Percentiles rank a stretch among this genome's conserved stretches.
Conservation (phyloP, 1,140 invertebrate genomes). For the Druon quercuslanigerum region DNA sequence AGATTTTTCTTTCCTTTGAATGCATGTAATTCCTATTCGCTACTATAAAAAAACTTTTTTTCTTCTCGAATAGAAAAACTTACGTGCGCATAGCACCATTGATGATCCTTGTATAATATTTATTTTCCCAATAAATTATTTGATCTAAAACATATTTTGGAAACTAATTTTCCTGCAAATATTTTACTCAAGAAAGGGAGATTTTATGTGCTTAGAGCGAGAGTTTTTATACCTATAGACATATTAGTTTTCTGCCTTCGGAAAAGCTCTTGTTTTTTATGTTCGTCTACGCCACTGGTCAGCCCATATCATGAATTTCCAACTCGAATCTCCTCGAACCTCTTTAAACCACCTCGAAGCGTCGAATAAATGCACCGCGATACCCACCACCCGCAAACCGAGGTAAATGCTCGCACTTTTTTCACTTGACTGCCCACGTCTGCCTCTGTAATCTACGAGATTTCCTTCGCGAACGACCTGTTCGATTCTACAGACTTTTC, state of each 20-base stretch:
- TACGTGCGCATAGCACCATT: too few relatives aligned
- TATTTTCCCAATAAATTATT: neutral
- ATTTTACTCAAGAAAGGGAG: slow-evolving; percentile 9
- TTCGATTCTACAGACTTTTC: slow-evolving; percentile 17
- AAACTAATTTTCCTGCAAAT: neutral
- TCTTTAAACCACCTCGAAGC: slow-evolving; percentile 25
- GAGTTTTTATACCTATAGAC: neutral
- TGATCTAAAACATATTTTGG: neutral
- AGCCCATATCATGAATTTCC: slow-evolving; percentile 20
- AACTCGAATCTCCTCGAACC: slow-evolving; percentile 27
- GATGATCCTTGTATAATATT: too few relatives aligned
- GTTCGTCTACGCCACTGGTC: neutral
- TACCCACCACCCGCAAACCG: slow-evolving; percentile 4
- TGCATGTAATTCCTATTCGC: too few relatives aligned
- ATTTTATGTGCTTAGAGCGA: neutral
- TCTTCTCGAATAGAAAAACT: too few relatives aligned
- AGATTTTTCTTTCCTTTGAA: too few relatives aligned
- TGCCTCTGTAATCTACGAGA: slow-evolving; percentile 17
- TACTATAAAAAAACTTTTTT: too few relatives aligned
- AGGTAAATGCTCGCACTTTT: slow-evolving; percentile 31
- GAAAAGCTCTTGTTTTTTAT: slow-evolving; percentile 23
- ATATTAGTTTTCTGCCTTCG: neutral
- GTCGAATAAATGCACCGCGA: slow-evolving; percentile 28
- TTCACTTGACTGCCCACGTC: slow-evolving; percentile 27
- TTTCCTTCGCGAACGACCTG: slow-evolving; percentile 26